Percentiles rank a stretch among this genome's conserved stretches.
Conservation (phyloP, 2,797 vertebrate species). For the Otus scops region DNA sequence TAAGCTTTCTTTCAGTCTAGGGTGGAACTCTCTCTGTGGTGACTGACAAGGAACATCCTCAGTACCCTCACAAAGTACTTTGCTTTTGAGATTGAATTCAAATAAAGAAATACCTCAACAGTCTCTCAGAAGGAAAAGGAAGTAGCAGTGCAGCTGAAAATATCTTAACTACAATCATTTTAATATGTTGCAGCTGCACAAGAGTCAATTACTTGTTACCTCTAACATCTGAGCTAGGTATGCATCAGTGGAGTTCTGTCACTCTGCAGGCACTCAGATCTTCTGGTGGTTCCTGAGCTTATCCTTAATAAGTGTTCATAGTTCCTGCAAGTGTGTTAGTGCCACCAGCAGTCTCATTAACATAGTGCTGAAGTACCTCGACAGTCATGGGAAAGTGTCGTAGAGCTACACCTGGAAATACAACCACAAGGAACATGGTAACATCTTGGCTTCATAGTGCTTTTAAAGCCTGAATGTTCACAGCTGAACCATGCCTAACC, state of each 20-base stretch:
- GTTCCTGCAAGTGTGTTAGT: background rate
- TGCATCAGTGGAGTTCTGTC: slow-evolving; percentile 72
- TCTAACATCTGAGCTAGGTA: slow-evolving; percentile 79
- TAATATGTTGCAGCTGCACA: background rate
- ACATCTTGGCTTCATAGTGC: background rate
- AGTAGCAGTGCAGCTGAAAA: background rate
- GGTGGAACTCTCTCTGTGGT: background rate
- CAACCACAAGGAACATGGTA: background rate
- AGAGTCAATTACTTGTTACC: slow-evolving; percentile 25
- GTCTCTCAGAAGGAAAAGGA: background rate
- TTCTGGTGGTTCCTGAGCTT: slow-evolving; percentile 74
- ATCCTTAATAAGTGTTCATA: background rate
- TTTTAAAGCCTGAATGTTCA: background rate
- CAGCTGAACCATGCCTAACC: background rate
- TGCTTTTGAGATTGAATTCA: background rate
- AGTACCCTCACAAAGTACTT: background rate
- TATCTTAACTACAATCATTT: background rate
- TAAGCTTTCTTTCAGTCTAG: background rate
- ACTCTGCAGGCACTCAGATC: slow-evolving; percentile 67
- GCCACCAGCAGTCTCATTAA: background rate
- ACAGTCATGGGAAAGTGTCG: background rate
- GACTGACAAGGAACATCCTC: background rate
- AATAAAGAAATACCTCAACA: background rate
- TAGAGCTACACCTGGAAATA: background rate
- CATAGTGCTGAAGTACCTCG: background rate